These are phyloP conservation scores for Toxotes lorentzi DNA, from an alignment of 2,797 vertebrate genomes.

Conservation along the genomic window DNA sequence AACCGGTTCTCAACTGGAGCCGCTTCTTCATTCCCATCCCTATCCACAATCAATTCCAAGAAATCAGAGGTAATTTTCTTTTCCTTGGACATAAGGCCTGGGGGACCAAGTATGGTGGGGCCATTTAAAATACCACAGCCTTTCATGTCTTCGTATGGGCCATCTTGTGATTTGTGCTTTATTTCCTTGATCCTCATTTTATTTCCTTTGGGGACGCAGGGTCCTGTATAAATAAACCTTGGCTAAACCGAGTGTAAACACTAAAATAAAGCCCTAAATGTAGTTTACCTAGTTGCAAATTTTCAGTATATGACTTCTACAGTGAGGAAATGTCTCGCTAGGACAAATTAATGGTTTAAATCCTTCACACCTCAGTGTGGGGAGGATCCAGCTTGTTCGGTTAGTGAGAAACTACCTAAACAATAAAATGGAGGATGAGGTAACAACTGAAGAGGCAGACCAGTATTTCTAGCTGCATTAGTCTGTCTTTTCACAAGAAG, in stretches of 20 bases:
- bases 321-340: conserved; percentile 14
- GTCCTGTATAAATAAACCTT: conserved; percentile 8
- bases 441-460: conserved; percentile 61
- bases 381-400: conserved; percentile 30
- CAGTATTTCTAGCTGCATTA: conserved; percentile 67
- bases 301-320: background rate
- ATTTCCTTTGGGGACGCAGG: background rate
- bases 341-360: conserved; percentile 19
- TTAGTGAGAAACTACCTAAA: conserved; percentile 42
- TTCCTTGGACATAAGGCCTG: background rate
- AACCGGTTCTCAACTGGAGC: too few relatives aligned
- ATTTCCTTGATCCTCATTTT: conserved; percentile 18
- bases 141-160: background rate
- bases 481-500: conserved; percentile 45
- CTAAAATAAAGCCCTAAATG: background rate
- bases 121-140: background rate
- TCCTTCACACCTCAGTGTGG: conserved; percentile 29
- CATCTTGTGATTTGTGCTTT: conserved; percentile 2
- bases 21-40: too few relatives aligned
- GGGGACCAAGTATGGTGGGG: background rate
- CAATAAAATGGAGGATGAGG: conserved; percentile 59
- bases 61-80: background rate
- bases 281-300: background rate
- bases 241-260: background rate
- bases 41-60: too few relatives aligned